Evolutionary conservation across 2,113 vertebrate species (phyloP).

Genomic region (Zosterops lateralis): DNA sequence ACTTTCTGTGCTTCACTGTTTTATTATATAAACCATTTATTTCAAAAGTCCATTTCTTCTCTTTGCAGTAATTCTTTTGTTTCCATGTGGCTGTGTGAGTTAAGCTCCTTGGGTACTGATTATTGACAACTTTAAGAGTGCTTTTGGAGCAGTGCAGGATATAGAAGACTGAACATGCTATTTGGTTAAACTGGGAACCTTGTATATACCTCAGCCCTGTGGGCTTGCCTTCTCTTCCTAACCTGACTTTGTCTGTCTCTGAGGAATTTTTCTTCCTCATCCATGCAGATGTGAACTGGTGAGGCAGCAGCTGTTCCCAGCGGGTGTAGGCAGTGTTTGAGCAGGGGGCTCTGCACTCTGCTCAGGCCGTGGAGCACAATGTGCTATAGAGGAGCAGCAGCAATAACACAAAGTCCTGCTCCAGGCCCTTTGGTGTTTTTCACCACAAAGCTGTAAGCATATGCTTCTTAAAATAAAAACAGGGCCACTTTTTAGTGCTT

Average conservation of each 20-base stretch:
- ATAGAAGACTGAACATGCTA: not conserved
- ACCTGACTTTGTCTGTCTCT: rapidly evolving
- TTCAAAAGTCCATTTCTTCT: not conserved
- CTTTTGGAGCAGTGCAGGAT: not conserved
- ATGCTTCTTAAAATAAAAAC: not conserved
- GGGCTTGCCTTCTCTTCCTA: not conserved
- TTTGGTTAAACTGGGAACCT: not conserved
- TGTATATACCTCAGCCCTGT: not conserved
- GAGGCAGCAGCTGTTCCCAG: not conserved
- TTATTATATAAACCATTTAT: not conserved
- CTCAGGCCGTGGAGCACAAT: rapidly evolving
- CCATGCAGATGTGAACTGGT: not conserved
- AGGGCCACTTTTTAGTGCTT: not conserved
- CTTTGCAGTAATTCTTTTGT: not conserved
- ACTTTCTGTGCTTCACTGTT: not conserved
- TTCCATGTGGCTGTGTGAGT: not conserved
- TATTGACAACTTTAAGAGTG: not conserved
- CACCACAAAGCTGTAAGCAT: not conserved
- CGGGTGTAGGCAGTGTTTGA: not conserved
- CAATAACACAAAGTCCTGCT: not conserved
- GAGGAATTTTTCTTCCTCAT: not conserved
- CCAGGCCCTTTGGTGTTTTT: not conserved
- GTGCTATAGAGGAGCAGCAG: not conserved
- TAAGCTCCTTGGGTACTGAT: not conserved
- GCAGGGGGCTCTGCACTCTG: not conserved